These are phyloP conservation scores for Epinephelus awoara DNA, from an alignment of 2,797 vertebrate genomes.

Conservation along the genomic window DNA sequence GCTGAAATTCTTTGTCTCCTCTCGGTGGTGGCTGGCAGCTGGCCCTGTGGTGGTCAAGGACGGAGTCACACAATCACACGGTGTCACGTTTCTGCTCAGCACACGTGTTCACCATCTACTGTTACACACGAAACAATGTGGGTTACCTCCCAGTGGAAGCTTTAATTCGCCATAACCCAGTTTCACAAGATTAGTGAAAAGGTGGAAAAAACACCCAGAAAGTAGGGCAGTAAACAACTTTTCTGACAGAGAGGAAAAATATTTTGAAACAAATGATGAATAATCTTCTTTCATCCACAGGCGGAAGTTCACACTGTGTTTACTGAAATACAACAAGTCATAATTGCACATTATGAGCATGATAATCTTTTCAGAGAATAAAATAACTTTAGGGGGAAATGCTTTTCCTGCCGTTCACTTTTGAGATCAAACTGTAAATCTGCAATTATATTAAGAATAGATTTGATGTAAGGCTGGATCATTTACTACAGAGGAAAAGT, in stretches of 20 bases:
- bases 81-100: slow-evolving; percentile 66
- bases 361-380: no score
- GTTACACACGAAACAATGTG: slow-evolving; percentile 47
- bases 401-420: background rate
- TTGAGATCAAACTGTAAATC: background rate
- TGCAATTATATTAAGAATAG: background rate
- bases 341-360: background rate
- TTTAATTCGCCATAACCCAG: slow-evolving; percentile 22
- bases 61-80: slow-evolving; percentile 58
- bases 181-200: slow-evolving; percentile 9
- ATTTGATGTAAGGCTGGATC: background rate
- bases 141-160: slow-evolving; percentile 30
- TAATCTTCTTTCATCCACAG: background rate
- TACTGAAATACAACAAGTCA: background rate
- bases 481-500: background rate
- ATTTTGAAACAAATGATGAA: background rate
- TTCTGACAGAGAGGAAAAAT: background rate
- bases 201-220: background rate
- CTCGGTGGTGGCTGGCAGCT: slow-evolving; percentile 42
- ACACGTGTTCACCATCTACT: slow-evolving; percentile 44
- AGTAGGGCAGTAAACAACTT: slow-evolving; percentile 2
- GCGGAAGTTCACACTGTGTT: background rate
- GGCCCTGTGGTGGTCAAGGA: slow-evolving; percentile 51
- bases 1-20: slow-evolving; percentile 27
- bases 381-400: background rate